Evolutionary conservation across 2,888 invertebrate genomes (phyloP).

Genomic region (Platypus cylindrus): DNA sequence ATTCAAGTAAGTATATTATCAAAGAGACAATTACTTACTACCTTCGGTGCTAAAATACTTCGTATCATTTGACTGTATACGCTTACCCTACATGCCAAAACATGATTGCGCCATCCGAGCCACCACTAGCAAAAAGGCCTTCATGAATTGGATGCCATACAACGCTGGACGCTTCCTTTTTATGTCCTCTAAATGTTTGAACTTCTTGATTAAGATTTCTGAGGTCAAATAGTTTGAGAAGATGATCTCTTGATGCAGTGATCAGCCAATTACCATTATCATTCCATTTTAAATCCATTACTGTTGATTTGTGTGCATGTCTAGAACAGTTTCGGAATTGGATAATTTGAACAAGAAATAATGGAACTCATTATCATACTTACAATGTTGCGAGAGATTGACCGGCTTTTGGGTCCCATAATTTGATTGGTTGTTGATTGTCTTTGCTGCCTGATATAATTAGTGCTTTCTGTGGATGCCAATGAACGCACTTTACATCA

Average conservation of each 20-base stretch:
- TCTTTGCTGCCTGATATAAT: slow-evolving; percentile 98
- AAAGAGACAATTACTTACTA: not conserved
- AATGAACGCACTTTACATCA: slow-evolving; percentile 98
- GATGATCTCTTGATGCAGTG: slow-evolving; percentile 94
- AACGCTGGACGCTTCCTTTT: slow-evolving; percentile 94
- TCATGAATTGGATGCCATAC: slow-evolving; percentile 99
- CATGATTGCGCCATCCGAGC: slow-evolving; percentile 95
- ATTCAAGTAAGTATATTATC: too few species aligned
- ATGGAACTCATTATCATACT: slow-evolving; percentile 33
- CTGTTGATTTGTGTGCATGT: slow-evolving; percentile 98
- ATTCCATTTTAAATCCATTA: slow-evolving; percentile 99
- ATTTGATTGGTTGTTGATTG: slow-evolving; percentile 97
- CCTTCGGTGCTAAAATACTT: not conserved
- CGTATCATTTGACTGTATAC: not conserved
- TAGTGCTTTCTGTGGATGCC: slow-evolving; percentile 97
- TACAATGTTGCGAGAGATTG: slow-evolving; percentile 87
- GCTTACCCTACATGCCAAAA: slow-evolving; percentile 97
- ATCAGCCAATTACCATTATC: slow-evolving; percentile 98
- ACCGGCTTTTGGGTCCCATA: slow-evolving; percentile 98
- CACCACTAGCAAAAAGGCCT: slow-evolving; percentile 92
- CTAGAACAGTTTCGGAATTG: too few species aligned
- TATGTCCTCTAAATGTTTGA: slow-evolving; percentile 96
- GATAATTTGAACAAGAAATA: too few species aligned
- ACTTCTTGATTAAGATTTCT: slow-evolving; percentile 90
- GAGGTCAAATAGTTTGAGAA: slow-evolving; percentile 94